Percentiles rank a stretch among this genome's conserved stretches.
Conservation (phyloP, 2,797 vertebrate genomes). For the Hapalemur alaotrensis region DNA sequence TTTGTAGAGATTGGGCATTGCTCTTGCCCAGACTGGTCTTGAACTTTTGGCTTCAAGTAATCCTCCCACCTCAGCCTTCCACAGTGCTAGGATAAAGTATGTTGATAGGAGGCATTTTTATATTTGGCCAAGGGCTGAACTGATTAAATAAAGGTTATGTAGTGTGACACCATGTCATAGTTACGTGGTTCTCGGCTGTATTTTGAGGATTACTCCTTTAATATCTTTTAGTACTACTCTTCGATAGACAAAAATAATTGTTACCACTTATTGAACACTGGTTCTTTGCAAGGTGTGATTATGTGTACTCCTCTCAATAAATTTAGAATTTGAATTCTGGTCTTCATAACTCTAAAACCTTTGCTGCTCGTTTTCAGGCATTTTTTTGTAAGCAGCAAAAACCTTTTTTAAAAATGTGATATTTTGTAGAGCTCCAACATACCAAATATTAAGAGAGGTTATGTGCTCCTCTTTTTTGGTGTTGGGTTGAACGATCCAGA, state of each 20-base stretch:
- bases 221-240: background rate
- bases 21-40: no score
- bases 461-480: background rate
- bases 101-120: background rate
- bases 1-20: no score
- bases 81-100: background rate
- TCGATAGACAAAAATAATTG: background rate
- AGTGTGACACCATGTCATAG: background rate
- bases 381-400: background rate
- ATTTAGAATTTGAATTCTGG: background rate
- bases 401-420: background rate
- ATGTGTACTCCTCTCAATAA: background rate
- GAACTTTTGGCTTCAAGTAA: no score
- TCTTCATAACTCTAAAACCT: background rate
- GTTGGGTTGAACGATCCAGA: background rate
- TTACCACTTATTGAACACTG: background rate
- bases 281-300: background rate
- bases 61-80: no score
- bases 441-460: no score
- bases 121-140: background rate
- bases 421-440: background rate
- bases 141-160: background rate
- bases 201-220: background rate
- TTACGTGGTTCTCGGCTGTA: background rate
- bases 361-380: constrained; percentile 24